phyloP scores from a whole-genome alignment of 2,113 vertebrate species.

The Anser brachyrhynchus region DNA sequence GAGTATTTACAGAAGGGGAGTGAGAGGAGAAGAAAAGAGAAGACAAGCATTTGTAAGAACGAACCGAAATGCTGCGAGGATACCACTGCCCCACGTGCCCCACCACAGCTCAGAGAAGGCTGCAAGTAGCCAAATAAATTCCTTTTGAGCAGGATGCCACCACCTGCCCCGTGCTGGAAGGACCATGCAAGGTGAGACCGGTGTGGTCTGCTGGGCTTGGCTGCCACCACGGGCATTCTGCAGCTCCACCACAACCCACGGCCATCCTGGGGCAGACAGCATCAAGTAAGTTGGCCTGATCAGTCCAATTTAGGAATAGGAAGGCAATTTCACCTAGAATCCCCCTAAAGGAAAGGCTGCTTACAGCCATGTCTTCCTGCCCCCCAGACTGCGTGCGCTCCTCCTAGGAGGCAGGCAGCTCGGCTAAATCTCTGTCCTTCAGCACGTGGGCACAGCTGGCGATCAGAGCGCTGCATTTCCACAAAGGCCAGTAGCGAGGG shows the following conservation, averaged over 20 bases:
- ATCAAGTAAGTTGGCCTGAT: not conserved
- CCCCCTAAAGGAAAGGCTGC: not conserved
- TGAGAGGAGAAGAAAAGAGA: not conserved
- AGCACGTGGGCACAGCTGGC: not conserved
- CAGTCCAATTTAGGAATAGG: not conserved
- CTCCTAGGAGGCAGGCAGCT: not conserved
- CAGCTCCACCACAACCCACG: not conserved
- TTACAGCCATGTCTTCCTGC: not conserved
- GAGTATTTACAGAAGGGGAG: not conserved
- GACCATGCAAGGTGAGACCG: not conserved
- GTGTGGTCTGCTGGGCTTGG: not conserved
- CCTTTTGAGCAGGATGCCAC: not conserved
- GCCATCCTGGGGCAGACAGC: not conserved
- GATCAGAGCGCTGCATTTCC: not conserved
- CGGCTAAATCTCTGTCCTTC: not conserved
- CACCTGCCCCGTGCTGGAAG: accelerated
- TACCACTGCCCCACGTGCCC: not conserved
- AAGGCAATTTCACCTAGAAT: not conserved
- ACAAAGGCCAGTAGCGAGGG: not conserved
- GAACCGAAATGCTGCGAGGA: not conserved
- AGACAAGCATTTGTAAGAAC: not conserved
- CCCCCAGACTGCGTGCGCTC: not conserved
- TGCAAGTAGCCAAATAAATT: not conserved
- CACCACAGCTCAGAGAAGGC: not conserved
- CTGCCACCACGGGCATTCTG: not conserved